These are phyloP conservation scores for Troides helena DNA, from an alignment of 2,888 invertebrate species.

Conservation along the genomic window DNA sequence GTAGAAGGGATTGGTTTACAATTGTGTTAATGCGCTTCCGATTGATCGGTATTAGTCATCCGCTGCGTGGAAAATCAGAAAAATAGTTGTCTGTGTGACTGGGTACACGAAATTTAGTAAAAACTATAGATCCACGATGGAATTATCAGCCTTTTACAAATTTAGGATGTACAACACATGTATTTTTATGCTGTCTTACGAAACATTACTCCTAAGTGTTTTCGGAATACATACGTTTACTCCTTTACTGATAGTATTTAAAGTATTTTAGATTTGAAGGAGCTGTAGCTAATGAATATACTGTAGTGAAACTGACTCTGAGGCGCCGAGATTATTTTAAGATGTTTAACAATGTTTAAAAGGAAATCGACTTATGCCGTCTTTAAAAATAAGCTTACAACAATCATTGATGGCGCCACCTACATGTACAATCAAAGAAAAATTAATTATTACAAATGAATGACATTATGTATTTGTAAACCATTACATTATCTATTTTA, in stretches of 20 bases:
- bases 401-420: neutral
- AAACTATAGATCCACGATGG: neutral
- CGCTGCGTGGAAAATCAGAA: neutral
- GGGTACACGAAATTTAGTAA: neutral
- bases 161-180: neutral
- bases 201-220: no score
- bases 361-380: no score
- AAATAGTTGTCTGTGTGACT: neutral
- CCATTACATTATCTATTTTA: neutral
- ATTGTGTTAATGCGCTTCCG: constrained; percentile 27
- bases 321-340: no score
- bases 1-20: constrained; percentile 22
- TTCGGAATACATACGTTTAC: no score
- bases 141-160: neutral
- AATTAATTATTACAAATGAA: no score
- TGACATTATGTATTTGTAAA: no score
- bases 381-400: neutral
- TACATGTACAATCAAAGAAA: neutral
- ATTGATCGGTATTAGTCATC: constrained; percentile 21
- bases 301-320: no score
- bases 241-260: no score
- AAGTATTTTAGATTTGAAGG: no score
- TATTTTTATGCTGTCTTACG: no score
- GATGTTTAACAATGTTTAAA: no score
- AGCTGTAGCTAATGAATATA: no score